Evolutionary conservation across 2,888 invertebrate genomes (phyloP), one percentile per base, ranked within the genome.

Genomic region (Stenurella melanura): DNA sequence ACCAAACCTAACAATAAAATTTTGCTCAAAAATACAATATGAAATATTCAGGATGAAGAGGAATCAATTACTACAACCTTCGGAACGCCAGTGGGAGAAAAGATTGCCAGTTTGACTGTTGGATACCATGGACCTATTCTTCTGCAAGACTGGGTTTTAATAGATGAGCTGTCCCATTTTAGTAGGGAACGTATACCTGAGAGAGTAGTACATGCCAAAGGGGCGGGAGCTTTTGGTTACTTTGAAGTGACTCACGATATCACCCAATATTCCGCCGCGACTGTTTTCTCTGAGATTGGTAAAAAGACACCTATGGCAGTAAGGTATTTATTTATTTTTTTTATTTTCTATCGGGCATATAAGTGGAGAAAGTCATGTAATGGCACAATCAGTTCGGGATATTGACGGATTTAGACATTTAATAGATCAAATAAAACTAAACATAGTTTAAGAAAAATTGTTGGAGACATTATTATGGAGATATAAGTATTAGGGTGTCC

Each of bases 181-280:
- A 94, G 94, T 87, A 92, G 97, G 57, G 98, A 99, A 88, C 93
- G 98, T 74, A 98, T 98, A 84, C 98, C 98, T 0, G 98, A 98
- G 89, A 93, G 98, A 82, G 98, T 98, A 1, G 98, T 97, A 0
- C 98, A 98, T 89, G 98, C 98, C 0, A 98, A 98, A 89, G 98
- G 98, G 79, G 97, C 96, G 38, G 97, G 96, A n/a, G 96, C 96
- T 0, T 96, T 96, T 89, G 96, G 89, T 10, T 95, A 95, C 86
- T 96, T 97, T 86, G 96, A 96, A 89, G 95, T 96, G 7, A 97
- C 97, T 5, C 94, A 97, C 86, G 96, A 97, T 85, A 96, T 97
- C 78, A 92, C 93, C 11, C 92, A 94, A 84, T 97, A 96, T 87
- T 91, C 92, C 78, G 96, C 95, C 42, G 96, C 96, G 0, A 94